Conservation (phyloP, 2,888 invertebrate species). For the Leptopterna dolabrata region DNA sequence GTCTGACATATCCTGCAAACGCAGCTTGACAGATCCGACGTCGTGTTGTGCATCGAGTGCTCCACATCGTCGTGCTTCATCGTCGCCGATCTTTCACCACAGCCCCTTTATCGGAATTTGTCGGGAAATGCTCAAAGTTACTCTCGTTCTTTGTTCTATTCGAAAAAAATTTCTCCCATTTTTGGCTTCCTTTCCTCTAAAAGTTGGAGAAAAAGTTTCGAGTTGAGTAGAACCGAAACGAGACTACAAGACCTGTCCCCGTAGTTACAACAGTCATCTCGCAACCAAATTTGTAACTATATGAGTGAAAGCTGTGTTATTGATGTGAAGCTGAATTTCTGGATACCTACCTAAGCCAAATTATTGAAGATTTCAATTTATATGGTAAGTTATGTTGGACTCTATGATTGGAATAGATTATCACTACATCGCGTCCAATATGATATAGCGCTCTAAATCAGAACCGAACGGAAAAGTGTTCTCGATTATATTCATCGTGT, state of each 20-base stretch:
- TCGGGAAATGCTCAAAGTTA: neutral
- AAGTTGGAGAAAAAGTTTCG: neutral
- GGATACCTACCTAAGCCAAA: neutral
- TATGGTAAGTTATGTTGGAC: no score
- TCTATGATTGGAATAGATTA: no score
- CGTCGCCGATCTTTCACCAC: neutral
- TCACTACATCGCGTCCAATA: no score
- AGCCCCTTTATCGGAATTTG: neutral
- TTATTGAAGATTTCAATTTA: neutral
- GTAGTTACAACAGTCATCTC: neutral
- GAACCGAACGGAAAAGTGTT: no score
- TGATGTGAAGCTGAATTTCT: neutral
- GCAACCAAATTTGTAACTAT: neutral
- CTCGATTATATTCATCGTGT: no score
- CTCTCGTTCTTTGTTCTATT: neutral
- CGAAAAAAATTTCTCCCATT: neutral
- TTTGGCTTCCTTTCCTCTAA: neutral
- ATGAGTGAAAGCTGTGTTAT: neutral
- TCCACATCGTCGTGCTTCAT: constrained; percentile 33
- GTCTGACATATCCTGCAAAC: constrained; percentile 59
- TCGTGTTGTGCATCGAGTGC: constrained; percentile 13
- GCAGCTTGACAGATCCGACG: constrained; percentile 55
- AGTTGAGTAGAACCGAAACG: neutral
- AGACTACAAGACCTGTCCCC: neutral
- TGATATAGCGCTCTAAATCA: no score